These are phyloP conservation scores for Caenorhabditis tropicalis DNA, from an alignment of 1,140 invertebrate species.

Conservation along the genomic window DNA sequence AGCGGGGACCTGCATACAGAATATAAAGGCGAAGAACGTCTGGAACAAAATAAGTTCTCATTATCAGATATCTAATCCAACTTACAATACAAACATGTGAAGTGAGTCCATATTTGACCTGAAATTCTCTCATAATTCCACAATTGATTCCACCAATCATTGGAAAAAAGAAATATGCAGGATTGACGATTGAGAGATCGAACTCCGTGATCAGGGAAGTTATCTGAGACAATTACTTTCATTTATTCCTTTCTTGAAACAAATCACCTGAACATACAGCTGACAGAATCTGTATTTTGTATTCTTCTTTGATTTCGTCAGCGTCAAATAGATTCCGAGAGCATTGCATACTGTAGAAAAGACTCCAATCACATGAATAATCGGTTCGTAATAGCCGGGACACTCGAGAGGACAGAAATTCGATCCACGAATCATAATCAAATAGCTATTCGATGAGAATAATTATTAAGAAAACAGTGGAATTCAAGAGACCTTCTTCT, in stretches of 20 bases:
- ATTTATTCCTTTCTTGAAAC: background rate
- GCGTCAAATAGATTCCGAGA: background rate
- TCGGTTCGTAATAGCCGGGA: background rate
- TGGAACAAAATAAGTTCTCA: too few species aligned
- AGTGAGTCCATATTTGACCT: background rate
- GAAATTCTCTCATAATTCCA: background rate
- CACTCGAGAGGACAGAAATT: slow-evolving; percentile 1
- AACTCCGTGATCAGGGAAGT: background rate
- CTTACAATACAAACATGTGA: background rate
- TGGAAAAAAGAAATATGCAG: slow-evolving; percentile 16
- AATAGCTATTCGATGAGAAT: background rate
- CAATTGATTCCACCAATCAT: slow-evolving; percentile 20
- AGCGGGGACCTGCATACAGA: background rate
- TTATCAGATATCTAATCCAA: too few species aligned
- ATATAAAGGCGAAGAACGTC: background rate
- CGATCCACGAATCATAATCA: background rate
- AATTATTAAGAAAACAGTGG: background rate
- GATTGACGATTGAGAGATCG: background rate
- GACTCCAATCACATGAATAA: background rate
- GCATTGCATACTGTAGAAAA: background rate
- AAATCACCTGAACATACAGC: background rate
- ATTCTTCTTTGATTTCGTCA: background rate
- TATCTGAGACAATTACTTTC: background rate
- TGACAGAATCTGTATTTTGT: slow-evolving; percentile 2
- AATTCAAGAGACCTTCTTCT: background rate